Conservation (phyloP, 2,113 vertebrate species). For the Siphamia tubifer region DNA sequence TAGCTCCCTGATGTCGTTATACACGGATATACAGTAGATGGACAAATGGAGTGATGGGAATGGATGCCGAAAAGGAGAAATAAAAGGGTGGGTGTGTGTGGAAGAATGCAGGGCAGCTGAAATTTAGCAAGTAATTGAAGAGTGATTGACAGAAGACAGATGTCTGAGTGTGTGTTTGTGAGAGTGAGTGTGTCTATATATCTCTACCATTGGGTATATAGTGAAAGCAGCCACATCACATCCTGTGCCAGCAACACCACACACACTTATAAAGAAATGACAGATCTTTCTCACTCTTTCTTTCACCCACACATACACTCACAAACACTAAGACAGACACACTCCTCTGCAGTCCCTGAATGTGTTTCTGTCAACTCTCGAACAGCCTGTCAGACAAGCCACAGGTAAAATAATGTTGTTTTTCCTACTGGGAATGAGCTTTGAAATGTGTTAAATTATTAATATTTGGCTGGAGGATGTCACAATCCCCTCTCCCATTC, state of each 20-base stretch:
- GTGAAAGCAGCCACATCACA: constrained; percentile 27
- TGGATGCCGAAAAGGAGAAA: constrained; percentile 16
- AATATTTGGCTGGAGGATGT: constrained; percentile 63
- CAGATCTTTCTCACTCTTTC: constrained; percentile 50
- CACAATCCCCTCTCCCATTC: constrained; percentile 18
- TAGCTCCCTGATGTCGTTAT: constrained; percentile 63
- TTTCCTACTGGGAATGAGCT: constrained; percentile 59
- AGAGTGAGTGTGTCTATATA: constrained; percentile 18
- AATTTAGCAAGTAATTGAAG: constrained; percentile 49
- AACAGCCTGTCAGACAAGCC: constrained; percentile 67
- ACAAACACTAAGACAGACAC: constrained; percentile 22
- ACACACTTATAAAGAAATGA: constrained; percentile 55
- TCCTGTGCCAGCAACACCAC: constrained; percentile 46
- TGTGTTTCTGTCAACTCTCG: constrained; percentile 56
- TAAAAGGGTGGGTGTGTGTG: neutral
- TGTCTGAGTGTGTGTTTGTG: neutral
- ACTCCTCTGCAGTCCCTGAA: constrained; percentile 33
- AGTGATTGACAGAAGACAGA: constrained; percentile 47
- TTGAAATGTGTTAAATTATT: constrained; percentile 68
- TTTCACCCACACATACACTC: constrained; percentile 21
- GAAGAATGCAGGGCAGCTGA: constrained; percentile 2
- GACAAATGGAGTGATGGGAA: constrained; percentile 53
- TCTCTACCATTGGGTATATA: constrained; percentile 28
- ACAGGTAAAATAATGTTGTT: constrained; percentile 70
- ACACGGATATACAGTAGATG: constrained; percentile 49